phyloP scores from a whole-genome alignment of 2,113 vertebrate genomes.

The Plestiodon gilberti region DNA sequence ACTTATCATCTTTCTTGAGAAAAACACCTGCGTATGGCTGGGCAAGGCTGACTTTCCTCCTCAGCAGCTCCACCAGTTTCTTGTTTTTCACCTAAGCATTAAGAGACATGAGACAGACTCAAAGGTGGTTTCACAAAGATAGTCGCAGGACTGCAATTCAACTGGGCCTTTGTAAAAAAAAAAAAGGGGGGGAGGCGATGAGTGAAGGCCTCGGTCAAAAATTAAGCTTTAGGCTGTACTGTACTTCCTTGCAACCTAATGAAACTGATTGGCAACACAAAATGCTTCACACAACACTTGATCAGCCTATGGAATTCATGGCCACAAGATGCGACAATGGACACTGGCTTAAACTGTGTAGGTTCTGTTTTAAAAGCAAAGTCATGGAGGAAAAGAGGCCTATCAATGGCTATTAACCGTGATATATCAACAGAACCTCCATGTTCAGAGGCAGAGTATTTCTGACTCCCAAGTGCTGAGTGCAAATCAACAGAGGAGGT shows the following conservation, averaged over 20 bases:
- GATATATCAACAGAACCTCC: background rate
- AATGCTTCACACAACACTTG: too few species aligned
- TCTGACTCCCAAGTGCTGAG: background rate
- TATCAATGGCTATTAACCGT: background rate
- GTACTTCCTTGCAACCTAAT: too few species aligned
- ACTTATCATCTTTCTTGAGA: slow-evolving; percentile 94
- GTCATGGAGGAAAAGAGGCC: too few species aligned
- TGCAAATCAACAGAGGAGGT: background rate
- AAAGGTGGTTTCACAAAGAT: background rate
- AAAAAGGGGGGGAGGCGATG: too few species aligned
- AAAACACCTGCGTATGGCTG: slow-evolving; percentile 97
- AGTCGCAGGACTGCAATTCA: background rate
- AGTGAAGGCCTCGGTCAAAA: too few species aligned
- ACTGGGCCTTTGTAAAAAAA: too few species aligned
- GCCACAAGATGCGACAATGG: too few species aligned
- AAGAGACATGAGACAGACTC: background rate
- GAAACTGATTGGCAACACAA: too few species aligned
- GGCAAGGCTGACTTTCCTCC: slow-evolving; percentile 93
- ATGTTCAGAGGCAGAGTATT: background rate
- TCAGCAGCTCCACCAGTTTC: slow-evolving; percentile 90
- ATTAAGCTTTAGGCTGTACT: too few species aligned
- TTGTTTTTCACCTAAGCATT: slow-evolving; percentile 90
- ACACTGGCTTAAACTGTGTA: too few species aligned
- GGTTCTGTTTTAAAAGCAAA: too few species aligned
- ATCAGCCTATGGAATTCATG: too few species aligned